A percentile compares a stretch with the other conserved stretches of the same genome.
Evolutionary conservation across 64 coral and sea anemone genomes (phyloP).

Genomic region (Trachythela sp.): DNA sequence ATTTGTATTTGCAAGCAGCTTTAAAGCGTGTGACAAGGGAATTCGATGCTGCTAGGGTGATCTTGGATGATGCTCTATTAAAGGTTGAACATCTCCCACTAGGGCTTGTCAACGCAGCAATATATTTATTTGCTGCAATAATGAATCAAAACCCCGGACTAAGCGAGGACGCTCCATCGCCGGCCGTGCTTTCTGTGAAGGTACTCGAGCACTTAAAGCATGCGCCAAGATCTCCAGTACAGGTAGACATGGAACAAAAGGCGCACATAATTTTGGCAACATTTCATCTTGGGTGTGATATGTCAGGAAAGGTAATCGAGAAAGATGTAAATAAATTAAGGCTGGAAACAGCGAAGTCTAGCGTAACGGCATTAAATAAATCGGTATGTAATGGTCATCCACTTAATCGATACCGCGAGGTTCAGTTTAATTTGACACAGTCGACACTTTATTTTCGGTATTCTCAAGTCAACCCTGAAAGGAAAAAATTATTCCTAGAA

Average conservation of each 20-base stretch:
- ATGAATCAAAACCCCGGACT: not conserved
- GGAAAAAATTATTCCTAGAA: too few relatives aligned
- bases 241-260: not conserved
- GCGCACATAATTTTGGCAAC: not conserved
- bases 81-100: not conserved
- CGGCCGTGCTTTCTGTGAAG: not conserved
- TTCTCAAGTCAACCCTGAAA: not conserved
- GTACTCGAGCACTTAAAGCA: not conserved
- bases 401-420: not conserved
- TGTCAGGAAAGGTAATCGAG: not conserved
- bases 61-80: not conserved
- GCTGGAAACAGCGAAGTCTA: not conserved
- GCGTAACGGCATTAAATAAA: not conserved
- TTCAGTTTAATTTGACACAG: not conserved
- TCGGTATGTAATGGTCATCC: not conserved
- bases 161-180: not conserved
- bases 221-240: not conserved
- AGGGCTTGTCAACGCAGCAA: not conserved
- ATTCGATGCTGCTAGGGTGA: not conserved
- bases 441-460: not conserved
- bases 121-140: not conserved
- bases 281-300: not conserved
- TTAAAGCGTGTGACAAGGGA: not conserved
- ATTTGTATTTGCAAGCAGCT: not conserved
- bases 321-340: not conserved